Evolutionary conservation across 2,888 invertebrate species (phyloP).

Genomic region (Synergus laeviventris): DNA sequence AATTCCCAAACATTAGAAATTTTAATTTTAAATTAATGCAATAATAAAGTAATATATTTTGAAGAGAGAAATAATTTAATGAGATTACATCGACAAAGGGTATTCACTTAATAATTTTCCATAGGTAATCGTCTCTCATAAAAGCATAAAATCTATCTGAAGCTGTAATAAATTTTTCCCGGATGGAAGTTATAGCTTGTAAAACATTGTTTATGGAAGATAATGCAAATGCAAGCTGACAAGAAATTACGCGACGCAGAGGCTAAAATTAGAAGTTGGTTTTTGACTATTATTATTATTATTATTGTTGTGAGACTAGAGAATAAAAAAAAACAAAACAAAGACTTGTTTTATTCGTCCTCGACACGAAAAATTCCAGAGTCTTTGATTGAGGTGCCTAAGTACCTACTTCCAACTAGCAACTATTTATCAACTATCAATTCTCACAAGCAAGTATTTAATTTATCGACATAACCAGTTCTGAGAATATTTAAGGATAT

Average conservation of each 20-base stretch:
- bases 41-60: no score
- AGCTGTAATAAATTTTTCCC: not conserved
- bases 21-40: no score
- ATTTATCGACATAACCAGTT: not conserved
- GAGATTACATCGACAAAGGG: no score
- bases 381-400: no score
- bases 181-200: not conserved
- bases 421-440: no score
- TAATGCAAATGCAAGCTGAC: not conserved
- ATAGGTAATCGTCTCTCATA: not conserved
- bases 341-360: not conserved
- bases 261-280: not conserved
- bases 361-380: no score
- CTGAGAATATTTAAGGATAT: not conserved
- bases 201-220: not conserved
- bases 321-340: not conserved
- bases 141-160: not conserved
- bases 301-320: not conserved
- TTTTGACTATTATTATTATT: not conserved
- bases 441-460: not conserved
- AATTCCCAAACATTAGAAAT: not conserved
- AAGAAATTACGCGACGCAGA: not conserved
- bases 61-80: no score
- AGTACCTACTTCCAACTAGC: no score
- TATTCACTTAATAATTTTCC: not conserved